A percentile compares a stretch with the other conserved stretches of the same genome.
phyloP scores from a whole-genome alignment of 2,113 vertebrate genomes.

The Sclerurus mexicanus region DNA sequence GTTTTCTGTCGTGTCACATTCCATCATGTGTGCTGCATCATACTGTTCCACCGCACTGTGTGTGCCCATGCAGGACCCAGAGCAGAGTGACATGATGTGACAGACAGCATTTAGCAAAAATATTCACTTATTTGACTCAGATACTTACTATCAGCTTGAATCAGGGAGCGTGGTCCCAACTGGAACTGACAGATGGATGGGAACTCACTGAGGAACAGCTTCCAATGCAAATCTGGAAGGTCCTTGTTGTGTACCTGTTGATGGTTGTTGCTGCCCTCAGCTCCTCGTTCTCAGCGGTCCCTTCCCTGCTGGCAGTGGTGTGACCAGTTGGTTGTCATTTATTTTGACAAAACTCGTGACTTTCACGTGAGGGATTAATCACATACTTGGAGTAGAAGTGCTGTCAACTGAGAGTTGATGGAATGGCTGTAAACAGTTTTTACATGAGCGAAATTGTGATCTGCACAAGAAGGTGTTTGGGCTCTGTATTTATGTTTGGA shows the following conservation, averaged over 20 bases:
- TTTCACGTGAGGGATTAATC: background rate
- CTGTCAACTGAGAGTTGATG: background rate
- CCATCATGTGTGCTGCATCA: background rate
- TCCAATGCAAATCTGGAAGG: background rate
- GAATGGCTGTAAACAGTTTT: background rate
- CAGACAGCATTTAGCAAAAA: constrained; percentile 62
- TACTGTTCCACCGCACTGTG: background rate
- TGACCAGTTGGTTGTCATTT: background rate
- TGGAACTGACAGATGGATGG: background rate
- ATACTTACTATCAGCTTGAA: constrained; percentile 37
- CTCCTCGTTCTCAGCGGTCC: background rate
- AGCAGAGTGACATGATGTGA: constrained; percentile 35
- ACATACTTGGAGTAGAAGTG: background rate
- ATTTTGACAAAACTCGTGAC: background rate
- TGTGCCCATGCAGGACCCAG: background rate
- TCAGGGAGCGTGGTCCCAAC: background rate
- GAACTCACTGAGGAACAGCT: background rate
- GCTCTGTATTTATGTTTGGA: background rate
- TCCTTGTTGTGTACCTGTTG: background rate
- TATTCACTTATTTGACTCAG: constrained; percentile 26
- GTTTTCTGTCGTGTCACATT: background rate
- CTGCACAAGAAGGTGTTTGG: background rate
- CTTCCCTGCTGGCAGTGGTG: background rate
- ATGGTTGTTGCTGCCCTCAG: background rate
- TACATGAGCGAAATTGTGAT: background rate